Evolutionary conservation across 2,113 vertebrate genomes (phyloP), one percentile per base, ranked within the genome.

Genomic region (Nothobranchius kuhntae): DNA sequence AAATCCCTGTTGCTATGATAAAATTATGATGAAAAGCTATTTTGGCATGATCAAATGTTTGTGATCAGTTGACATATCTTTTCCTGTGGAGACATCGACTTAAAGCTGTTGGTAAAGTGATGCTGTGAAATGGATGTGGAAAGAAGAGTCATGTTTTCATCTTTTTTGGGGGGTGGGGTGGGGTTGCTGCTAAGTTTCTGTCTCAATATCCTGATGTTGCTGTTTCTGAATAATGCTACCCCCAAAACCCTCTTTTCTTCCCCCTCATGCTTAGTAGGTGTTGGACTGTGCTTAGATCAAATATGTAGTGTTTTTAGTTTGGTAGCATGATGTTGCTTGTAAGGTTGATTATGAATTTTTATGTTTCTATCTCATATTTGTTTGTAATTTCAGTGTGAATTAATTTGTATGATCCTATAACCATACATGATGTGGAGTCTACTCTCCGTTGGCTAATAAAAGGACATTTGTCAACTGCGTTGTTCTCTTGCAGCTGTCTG

Each of bases 361-460:
- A 74, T 78, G 86, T 91, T 92, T 91, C 57, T 52, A 66, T 36
- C 45, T 75, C 1, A 2, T 55, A 72, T 85, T 83, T 85, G 45
- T 86, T 89, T 77, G 46, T 78, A 56, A 35, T 94, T 87, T 93
- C 92, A 90, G 92, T 95, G 90, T 94, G 89, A 94, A 91, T 89
- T 93, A 93, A 91, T 65, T 36, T 87, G 81, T 85, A 87, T 81
- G 61, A 89, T 40, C 48, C 8, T 63, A 62, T 70, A 65, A 79
- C 70, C 63, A 52, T 82, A 71, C 68, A 67, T 80, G 51, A 74
- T 90, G 78, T 89, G 80, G 81, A 64, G 61, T 83, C 92, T 92
- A 91, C 81, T 95, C 92, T 94, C 92, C 92, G 89, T 92, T 92
- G 94, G 94, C 93, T 94, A 96, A 95, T 98, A 96, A 97, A 98